A percentile compares a stretch with the other conserved stretches of the same genome.
These are phyloP conservation scores for Cyclura pinguis DNA, from an alignment of 2,797 vertebrate genomes.

Conservation along the genomic window DNA sequence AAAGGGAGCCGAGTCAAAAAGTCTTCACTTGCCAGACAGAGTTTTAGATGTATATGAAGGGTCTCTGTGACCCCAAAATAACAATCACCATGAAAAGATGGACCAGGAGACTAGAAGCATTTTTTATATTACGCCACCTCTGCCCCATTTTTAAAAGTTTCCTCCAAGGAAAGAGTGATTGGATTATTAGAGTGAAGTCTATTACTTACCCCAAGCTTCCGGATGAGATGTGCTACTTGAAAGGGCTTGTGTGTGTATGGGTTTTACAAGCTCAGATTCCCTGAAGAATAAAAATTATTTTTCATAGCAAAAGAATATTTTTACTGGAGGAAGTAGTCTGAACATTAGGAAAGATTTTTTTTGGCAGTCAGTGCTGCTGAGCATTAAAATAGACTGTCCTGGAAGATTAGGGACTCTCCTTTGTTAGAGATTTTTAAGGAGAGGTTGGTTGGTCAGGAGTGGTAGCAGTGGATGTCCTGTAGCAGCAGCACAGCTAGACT, in stretches of 20 bases:
- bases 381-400: background rate
- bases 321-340: background rate
- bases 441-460: background rate
- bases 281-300: conserved; percentile 40
- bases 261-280: conserved; percentile 2
- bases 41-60: conserved; percentile 50
- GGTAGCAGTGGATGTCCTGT: background rate
- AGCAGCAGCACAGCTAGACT: background rate
- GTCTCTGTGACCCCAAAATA: conserved; percentile 52
- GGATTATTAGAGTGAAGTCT: conserved; percentile 30
- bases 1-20: conserved; percentile 63
- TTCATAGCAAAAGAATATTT: conserved; percentile 9
- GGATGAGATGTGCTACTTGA: conserved; percentile 31
- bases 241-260: background rate
- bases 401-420: background rate
- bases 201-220: conserved; percentile 29
- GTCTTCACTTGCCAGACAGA: conserved; percentile 48
- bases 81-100: conserved; percentile 45
- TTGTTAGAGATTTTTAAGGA: background rate
- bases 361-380: background rate
- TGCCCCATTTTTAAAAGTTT: conserved; percentile 44
- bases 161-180: conserved; percentile 9
- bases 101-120: conserved; percentile 50
- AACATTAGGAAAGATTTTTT: background rate
- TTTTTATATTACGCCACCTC: conserved; percentile 53